Base-by-base conservation (phyloP, 2,113 vertebrate genomes). In the Machaerirhynchus nigripectus region DNA sequence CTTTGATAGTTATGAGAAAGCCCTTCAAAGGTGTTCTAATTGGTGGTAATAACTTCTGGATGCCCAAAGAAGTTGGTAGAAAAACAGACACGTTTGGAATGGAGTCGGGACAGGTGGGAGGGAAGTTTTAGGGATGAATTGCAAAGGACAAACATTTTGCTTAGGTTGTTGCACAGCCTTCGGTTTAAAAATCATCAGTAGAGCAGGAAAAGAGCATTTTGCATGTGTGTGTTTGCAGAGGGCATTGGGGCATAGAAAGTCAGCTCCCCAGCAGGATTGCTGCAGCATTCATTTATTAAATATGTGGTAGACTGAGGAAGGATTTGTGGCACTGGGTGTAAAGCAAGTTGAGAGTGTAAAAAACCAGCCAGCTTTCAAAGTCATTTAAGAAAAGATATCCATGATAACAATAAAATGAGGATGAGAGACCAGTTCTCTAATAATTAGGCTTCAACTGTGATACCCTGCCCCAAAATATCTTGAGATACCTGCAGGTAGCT, bases 21-120 rank as follows among this genome's bases (percentile, higher is more conserved):
- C 20, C 18, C 76, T 89, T 68, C 61, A 69, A 75, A 92, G 44
- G 14, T 75, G 42, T 33, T 76, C 10, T 86, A 93, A 93, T 61
- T 93, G 59, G 67, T 49, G 55, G 70, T 87, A 90, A 93, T 88
- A 88, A 70, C 56, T 93, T 89, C 37, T 52, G 92, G 79, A 61
- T 21, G 15, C 42, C 59, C 70, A 67, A 88, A 74, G 35, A 84
- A 84, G 13, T 87, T 82, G 61, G 30, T 59, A 42, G 67, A 70
- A 73, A 96, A 93, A 16, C 31, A 67, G 40, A 27, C 2, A 33
- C 30, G 27, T 42, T 79, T 85, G 24, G 39, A 63, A 86, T 13
- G 14, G n/a, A 53, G 15, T 28, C 14, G 13, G 27, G 21, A 74
- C 9, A 55, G 61, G 23, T 10, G 1, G 6, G 26, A 56, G 22